A percentile compares a stretch with the other conserved stretches of the same genome.
phyloP scores from a whole-genome alignment of 92 coral and sea anemone genomes.

The Siderastrea radians region DNA sequence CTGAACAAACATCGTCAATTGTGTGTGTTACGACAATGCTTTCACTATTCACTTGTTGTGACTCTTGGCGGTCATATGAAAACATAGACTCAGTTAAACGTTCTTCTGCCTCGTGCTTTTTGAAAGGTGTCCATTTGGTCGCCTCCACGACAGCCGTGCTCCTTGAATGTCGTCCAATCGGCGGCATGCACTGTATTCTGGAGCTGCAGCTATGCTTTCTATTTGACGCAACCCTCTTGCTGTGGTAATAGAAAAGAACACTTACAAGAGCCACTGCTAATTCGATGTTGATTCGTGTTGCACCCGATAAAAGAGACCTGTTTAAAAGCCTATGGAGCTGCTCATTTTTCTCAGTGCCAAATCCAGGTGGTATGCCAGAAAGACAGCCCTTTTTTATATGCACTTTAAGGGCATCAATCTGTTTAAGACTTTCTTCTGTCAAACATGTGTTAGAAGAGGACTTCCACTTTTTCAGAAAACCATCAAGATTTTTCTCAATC shows the following conservation, averaged over 20 bases:
- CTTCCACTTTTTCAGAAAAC: conserved; percentile 58
- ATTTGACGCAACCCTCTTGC: conserved; percentile 31
- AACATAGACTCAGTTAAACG: too few relatives aligned
- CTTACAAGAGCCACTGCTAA: conserved; percentile 81
- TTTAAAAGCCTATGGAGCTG: conserved; percentile 72
- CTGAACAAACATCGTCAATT: too few relatives aligned
- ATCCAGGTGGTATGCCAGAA: conserved; percentile 77
- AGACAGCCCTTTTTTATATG: conserved; percentile 79
- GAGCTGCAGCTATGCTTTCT: conserved; percentile 35
- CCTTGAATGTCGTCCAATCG: too few relatives aligned
- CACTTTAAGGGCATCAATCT: conserved; percentile 65
- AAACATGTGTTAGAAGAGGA: not conserved
- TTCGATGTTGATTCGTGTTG: conserved; percentile 73
- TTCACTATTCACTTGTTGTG: too few relatives aligned
- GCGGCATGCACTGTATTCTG: conserved; percentile 47
- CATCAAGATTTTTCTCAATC: conserved; percentile 74
- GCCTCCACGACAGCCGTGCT: too few relatives aligned
- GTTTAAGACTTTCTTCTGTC: conserved; percentile 43
- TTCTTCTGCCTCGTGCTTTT: too few relatives aligned
- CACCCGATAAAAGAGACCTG: conserved; percentile 74
- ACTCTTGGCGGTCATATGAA: too few relatives aligned
- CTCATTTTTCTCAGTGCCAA: conserved; percentile 81
- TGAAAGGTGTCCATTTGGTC: too few relatives aligned
- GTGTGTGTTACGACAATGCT: too few relatives aligned
- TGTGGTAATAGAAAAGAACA: conserved; percentile 74